phyloP scores from a whole-genome alignment of 2,113 vertebrate genomes.

The Calonectris borealis region DNA sequence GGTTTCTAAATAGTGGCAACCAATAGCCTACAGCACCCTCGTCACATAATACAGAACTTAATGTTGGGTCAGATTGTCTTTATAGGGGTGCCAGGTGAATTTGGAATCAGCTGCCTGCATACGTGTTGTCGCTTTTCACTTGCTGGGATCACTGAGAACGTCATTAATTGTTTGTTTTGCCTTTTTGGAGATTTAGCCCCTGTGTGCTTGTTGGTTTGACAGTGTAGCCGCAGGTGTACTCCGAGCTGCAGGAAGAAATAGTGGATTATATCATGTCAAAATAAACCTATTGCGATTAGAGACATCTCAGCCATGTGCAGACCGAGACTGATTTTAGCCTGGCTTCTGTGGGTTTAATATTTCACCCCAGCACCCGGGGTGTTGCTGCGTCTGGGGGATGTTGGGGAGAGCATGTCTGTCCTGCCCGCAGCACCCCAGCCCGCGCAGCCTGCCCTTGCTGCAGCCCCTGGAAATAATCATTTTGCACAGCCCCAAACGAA shows the following conservation, averaged over 20 bases:
- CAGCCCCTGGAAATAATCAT: neutral
- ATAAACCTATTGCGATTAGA: neutral
- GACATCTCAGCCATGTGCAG: neutral
- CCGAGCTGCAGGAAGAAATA: neutral
- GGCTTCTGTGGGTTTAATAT: neutral
- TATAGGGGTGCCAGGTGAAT: neutral
- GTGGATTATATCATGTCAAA: accelerated
- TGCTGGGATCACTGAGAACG: neutral
- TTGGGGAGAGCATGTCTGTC: neutral
- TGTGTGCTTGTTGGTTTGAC: neutral
- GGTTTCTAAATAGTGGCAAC: neutral
- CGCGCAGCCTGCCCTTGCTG: neutral
- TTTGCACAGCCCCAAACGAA: neutral
- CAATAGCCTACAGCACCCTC: neutral
- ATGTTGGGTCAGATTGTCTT: neutral
- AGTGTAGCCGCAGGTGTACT: neutral
- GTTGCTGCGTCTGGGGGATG: neutral
- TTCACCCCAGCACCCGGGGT: neutral
- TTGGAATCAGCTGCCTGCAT: neutral
- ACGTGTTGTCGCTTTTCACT: neutral
- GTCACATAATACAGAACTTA: neutral
- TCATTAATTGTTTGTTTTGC: neutral
- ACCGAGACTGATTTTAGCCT: neutral
- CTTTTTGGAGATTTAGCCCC: neutral
- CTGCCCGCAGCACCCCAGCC: neutral